phyloP scores from a whole-genome alignment of 2,888 invertebrate species.

The Nomada ruficornis region DNA sequence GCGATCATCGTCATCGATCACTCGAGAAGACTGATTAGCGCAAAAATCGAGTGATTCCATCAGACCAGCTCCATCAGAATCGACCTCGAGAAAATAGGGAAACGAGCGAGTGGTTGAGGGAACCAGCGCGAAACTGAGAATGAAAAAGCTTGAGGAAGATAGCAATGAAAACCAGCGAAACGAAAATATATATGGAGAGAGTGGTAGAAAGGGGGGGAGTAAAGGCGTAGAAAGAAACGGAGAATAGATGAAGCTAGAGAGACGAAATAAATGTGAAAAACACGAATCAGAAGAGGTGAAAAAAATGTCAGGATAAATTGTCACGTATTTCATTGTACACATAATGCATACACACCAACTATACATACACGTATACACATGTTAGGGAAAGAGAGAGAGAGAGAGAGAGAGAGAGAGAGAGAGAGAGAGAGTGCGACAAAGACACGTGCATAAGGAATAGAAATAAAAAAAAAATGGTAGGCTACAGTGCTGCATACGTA shows the following conservation, averaged over 20 bases:
- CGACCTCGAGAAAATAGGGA: background rate
- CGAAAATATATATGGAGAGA: background rate
- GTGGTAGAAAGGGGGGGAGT: background rate
- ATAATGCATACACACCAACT: conserved; percentile 56
- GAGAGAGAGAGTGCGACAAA: conserved; percentile 13
- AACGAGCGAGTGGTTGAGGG: conserved; percentile 7
- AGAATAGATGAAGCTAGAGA: background rate
- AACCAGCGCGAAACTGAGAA: conserved; percentile 7
- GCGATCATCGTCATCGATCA: conserved; percentile 62
- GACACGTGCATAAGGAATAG: conserved; percentile 70
- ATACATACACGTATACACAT: conserved; percentile 52
- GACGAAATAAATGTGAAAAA: background rate
- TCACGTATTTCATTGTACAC: conserved; percentile 37
- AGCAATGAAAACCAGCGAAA: background rate
- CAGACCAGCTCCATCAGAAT: conserved; percentile 38
- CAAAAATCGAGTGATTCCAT: conserved; percentile 50
- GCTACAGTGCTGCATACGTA: conserved; percentile 76
- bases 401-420: background rate
- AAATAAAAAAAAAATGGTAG: conserved; percentile 64
- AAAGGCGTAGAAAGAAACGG: background rate
- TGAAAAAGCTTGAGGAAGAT: background rate
- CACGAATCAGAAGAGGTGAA: background rate
- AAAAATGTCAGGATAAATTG: conserved; percentile 19
- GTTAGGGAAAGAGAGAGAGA: too few species aligned
- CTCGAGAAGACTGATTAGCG: conserved; percentile 67